Conservation (phyloP, 1,140 invertebrate species). For the Trinorchestia longiramus region DNA sequence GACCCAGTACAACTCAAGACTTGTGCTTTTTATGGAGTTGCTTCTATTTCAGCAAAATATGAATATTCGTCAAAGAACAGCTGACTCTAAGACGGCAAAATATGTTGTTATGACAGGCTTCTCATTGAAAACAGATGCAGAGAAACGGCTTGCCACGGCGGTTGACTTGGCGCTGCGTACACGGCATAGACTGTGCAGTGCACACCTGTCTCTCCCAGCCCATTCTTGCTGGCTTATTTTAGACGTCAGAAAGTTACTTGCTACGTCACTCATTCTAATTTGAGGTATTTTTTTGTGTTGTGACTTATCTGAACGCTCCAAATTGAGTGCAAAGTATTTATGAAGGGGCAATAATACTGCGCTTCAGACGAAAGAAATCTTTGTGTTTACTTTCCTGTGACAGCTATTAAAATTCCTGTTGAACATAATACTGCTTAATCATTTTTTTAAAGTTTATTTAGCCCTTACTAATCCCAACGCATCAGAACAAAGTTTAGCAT, state of each 20-base stretch:
- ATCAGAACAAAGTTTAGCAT: neutral
- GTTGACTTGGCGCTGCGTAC: neutral
- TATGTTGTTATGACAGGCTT: slow-evolving; percentile 45
- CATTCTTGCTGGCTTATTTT: neutral
- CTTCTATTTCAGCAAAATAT: neutral
- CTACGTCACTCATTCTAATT: neutral
- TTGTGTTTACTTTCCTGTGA: neutral
- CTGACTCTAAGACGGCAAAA: neutral
- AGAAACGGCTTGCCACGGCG: neutral
- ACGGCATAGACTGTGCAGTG: neutral
- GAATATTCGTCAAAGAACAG: slow-evolving; percentile 25
- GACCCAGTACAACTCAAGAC: neutral
- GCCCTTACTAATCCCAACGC: neutral
- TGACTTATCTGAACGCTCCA: neutral
- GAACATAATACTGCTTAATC: neutral
- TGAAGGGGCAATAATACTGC: neutral
- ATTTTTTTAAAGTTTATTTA: neutral
- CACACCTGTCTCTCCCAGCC: neutral
- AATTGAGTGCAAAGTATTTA: neutral
- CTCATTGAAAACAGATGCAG: slow-evolving; percentile 21
- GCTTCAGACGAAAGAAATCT: neutral
- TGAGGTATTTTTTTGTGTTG: neutral
- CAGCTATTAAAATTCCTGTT: neutral
- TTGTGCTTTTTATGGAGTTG: neutral
- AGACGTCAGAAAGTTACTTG: neutral